Conservation (phyloP, 1,140 invertebrate genomes). For the Phortica variegata region DNA sequence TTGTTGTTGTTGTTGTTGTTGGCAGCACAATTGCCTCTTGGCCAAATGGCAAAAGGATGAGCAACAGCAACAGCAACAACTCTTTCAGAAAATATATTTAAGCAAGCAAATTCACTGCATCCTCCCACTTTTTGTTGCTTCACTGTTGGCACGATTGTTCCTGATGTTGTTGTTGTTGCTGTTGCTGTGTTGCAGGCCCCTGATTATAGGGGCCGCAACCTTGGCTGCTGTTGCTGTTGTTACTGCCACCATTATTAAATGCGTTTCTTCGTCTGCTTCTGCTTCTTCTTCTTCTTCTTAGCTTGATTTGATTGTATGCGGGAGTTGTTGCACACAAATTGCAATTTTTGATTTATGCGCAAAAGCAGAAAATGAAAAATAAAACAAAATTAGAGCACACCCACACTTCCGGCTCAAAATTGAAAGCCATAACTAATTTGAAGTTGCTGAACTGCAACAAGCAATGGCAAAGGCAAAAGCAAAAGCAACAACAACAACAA, state of each 20-base stretch:
- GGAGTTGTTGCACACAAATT: constrained; percentile 33
- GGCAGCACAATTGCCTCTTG: constrained; percentile 20
- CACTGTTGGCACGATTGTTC: constrained; percentile 24
- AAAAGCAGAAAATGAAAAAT: constrained; percentile 15
- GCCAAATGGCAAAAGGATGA: constrained; percentile 13
- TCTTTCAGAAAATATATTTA: constrained; percentile 28
- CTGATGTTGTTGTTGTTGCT: constrained; percentile 33
- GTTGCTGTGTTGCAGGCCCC: constrained; percentile 2
- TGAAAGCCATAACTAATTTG: constrained; percentile 36
- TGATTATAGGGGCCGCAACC: constrained; percentile 7
- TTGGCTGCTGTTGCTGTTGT: constrained; percentile 24
- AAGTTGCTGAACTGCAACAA: too few relatives aligned
- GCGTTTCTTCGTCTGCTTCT: constrained; percentile 32
- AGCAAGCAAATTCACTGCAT: constrained; percentile 49
- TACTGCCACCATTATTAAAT: constrained; percentile 44
- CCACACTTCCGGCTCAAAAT: constrained; percentile 53
- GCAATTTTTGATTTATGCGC: constrained; percentile 50
- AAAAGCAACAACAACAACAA: constrained; percentile 4
- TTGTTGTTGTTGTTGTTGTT: too few relatives aligned
- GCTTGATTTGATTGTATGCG: constrained; percentile 45
- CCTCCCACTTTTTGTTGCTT: constrained; percentile 51
- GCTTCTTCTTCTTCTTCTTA: too few relatives aligned
- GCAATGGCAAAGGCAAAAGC: too few relatives aligned
- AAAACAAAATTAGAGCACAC: constrained; percentile 45
- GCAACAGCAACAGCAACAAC: constrained; percentile 22